phyloP scores from a whole-genome alignment of 1,140 invertebrate genomes.

The Trialeurodes vaporariorum region DNA sequence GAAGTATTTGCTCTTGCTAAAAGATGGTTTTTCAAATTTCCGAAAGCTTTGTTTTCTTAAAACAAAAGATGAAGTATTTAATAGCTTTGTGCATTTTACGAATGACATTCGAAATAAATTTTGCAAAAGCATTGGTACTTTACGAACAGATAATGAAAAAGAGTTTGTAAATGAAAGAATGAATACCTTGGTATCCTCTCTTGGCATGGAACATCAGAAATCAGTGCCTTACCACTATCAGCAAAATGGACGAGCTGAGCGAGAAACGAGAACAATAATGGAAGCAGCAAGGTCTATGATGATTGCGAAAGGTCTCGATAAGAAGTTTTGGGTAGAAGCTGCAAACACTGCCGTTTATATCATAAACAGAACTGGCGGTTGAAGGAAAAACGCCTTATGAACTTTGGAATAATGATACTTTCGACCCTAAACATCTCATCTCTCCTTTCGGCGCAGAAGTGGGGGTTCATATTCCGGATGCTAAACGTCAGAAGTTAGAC shows the following conservation, averaged over 20 bases:
- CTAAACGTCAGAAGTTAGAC: slow-evolving; percentile 29
- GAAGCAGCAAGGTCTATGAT: too few species aligned
- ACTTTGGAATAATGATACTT: slow-evolving; percentile 25
- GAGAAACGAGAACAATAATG: too few species aligned
- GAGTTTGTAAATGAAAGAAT: background rate
- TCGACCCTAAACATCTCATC: slow-evolving; percentile 28
- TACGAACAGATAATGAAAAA: slow-evolving; percentile 1
- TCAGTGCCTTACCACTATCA: slow-evolving; percentile 22
- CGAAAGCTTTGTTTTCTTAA: too few species aligned
- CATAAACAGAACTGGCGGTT: slow-evolving; percentile 15
- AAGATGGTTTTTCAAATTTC: too few species aligned
- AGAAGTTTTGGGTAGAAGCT: slow-evolving; percentile 11
- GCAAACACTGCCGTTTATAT: slow-evolving; percentile 34
- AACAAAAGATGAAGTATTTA: too few species aligned
- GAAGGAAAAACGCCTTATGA: slow-evolving; percentile 23
- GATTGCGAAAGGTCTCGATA: slow-evolving; percentile 15
- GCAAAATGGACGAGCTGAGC: too few species aligned
- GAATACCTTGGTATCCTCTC: too few species aligned
- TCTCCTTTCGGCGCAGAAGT: slow-evolving; percentile 33
- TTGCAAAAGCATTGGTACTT: too few species aligned
- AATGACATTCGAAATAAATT: too few species aligned
- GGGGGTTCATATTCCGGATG: slow-evolving; percentile 31
- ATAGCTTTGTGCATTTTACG: too few species aligned
- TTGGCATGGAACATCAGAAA: slow-evolving; percentile 5
- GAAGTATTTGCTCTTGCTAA: too few species aligned